Evolutionary conservation across 2,888 invertebrate genomes (phyloP).

Genomic region (Labia minor): DNA sequence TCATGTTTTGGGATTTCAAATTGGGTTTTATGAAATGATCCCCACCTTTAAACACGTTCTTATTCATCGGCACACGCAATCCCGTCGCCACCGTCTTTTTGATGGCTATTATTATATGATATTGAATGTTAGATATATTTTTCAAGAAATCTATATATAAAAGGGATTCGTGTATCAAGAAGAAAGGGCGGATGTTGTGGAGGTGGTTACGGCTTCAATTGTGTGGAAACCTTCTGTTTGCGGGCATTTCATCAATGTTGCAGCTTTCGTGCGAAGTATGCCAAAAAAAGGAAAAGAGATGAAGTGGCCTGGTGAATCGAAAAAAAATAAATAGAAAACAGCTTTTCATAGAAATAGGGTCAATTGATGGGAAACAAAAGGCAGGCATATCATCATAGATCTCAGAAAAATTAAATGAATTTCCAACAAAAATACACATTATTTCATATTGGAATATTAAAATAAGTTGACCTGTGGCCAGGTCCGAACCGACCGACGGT

Average conservation of each 20-base stretch:
- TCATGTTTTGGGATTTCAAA: too few species aligned
- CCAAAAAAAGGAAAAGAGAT: background rate
- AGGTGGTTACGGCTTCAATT: background rate
- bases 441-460: too few species aligned
- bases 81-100: background rate
- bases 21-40: too few species aligned
- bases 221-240: background rate
- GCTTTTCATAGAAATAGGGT: background rate
- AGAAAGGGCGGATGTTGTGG: background rate
- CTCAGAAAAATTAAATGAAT: too few species aligned
- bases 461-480: too few species aligned
- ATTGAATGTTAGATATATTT: background rate
- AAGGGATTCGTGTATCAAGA: background rate
- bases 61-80: background rate
- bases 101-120: background rate
- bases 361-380: background rate
- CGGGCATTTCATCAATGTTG: conserved; percentile 7
- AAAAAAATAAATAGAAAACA: background rate
- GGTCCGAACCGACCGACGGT: too few species aligned
- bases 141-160: background rate
- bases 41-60: background rate
- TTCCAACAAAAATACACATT: too few species aligned
- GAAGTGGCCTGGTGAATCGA: too few species aligned
- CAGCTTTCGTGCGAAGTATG: background rate
- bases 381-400: too few species aligned